Conservation (phyloP, 2,113 vertebrate genomes). For the Trogon surrucura region DNA sequence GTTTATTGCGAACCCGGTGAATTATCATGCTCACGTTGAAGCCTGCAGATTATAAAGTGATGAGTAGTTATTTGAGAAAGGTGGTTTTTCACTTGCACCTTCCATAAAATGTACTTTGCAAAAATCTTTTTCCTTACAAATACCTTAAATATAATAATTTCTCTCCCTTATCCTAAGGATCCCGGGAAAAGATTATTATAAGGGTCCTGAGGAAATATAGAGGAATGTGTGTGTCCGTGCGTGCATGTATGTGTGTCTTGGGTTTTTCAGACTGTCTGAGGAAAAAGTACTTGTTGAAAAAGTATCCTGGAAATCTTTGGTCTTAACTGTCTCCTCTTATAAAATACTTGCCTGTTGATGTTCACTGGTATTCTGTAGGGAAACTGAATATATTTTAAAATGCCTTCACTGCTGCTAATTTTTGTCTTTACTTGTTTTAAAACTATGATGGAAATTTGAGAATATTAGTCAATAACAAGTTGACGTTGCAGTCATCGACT, state of each 20-base stretch:
- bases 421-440: neutral
- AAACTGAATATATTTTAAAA: neutral
- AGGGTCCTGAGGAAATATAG: neutral
- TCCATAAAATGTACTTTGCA: neutral
- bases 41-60: slow-evolving; percentile 65
- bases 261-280: neutral
- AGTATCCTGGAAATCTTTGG: neutral
- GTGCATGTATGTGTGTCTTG: neutral
- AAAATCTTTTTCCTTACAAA: neutral
- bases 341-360: neutral
- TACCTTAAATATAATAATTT: neutral
- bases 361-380: neutral
- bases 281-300: neutral
- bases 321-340: neutral
- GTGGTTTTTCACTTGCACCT: slow-evolving; percentile 47
- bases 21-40: slow-evolving; percentile 58
- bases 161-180: neutral
- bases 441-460: neutral
- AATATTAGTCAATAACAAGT: neutral
- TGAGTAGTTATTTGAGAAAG: slow-evolving; percentile 75
- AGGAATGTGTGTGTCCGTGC: no score
- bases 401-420: neutral
- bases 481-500: neutral
- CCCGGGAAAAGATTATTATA: neutral
- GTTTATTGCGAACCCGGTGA: slow-evolving; percentile 69